Conservation (phyloP, 2,113 vertebrate species). For the Nansenia antarctica region DNA sequence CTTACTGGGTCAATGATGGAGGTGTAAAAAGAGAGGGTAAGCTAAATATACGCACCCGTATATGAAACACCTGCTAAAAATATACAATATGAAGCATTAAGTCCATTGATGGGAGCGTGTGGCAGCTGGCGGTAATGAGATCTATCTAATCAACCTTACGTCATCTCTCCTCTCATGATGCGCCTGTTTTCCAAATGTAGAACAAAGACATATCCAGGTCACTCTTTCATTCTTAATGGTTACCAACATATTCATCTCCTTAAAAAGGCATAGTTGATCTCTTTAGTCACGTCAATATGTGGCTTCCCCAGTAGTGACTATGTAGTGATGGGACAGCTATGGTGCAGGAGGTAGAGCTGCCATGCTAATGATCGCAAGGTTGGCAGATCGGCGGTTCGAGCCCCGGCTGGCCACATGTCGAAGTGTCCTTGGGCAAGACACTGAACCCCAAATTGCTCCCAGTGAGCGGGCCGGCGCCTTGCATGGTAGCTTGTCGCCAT, state of each 20-base stretch:
- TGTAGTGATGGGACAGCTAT: constrained; percentile 17
- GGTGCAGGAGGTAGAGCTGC: no score
- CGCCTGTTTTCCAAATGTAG: background rate
- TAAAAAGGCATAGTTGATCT: constrained; percentile 45
- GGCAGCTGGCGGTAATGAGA: constrained; percentile 13
- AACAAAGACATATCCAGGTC: constrained; percentile 33
- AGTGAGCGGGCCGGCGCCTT: no score
- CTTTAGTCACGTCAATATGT: constrained; percentile 45
- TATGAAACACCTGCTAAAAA: constrained; percentile 42
- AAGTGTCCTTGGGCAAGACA: no score
- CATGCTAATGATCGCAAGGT: no score
- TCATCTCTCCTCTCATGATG: background rate
- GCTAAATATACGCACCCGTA: constrained; percentile 61
- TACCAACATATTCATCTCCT: constrained; percentile 44
- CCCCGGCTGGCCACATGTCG: no score
- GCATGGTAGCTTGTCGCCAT: no score
- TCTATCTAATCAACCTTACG: background rate
- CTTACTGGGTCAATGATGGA: constrained; percentile 50
- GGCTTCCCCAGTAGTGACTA: constrained; percentile 55
- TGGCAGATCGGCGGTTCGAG: no score
- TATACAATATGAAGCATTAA: constrained; percentile 39
- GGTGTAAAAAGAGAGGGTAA: constrained; percentile 31
- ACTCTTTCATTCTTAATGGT: constrained; percentile 45
- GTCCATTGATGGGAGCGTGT: background rate
- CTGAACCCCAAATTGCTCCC: no score